These are phyloP conservation scores for Rhineura floridana DNA, from an alignment of 2,113 vertebrate genomes.

Conservation along the genomic window DNA sequence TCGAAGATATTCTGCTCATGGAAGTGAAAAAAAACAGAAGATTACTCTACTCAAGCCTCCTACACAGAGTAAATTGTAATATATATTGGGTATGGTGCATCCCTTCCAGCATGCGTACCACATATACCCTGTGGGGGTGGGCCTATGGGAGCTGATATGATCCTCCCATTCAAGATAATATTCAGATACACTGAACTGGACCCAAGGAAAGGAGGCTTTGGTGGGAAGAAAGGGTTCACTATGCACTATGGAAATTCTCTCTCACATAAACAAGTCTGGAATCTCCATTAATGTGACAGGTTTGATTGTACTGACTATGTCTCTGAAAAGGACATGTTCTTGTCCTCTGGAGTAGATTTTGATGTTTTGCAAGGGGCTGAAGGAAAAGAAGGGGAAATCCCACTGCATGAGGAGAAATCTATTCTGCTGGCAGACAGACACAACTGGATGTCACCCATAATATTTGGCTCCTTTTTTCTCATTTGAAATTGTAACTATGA, in stretches of 20 bases:
- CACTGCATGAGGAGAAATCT: background rate
- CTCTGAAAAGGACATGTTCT: background rate
- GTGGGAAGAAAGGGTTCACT: background rate
- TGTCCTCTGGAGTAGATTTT: background rate
- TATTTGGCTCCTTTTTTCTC: background rate
- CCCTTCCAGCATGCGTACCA: background rate
- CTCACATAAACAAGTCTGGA: background rate
- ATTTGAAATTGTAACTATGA: constrained; percentile 4
- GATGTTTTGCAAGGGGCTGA: too few species aligned
- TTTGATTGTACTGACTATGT: background rate
- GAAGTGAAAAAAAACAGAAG: constrained; percentile 36
- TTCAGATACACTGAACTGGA: background rate
- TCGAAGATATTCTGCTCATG: constrained; percentile 87
- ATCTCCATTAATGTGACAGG: too few species aligned
- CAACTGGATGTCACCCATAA: too few species aligned
- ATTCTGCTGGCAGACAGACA: too few species aligned
- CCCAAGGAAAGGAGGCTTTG: background rate
- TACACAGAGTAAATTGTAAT: constrained; percentile 7
- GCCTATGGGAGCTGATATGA: background rate
- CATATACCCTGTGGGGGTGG: background rate
- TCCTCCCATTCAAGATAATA: background rate
- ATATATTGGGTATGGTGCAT: background rate
- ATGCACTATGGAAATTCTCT: background rate
- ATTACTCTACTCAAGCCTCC: constrained; percentile 1
- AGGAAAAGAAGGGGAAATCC: background rate